A percentile compares a stretch with the other conserved stretches of the same genome.
These are phyloP conservation scores for Chirona hameri DNA, from an alignment of 2,888 invertebrate species.

Conservation along the genomic window DNA sequence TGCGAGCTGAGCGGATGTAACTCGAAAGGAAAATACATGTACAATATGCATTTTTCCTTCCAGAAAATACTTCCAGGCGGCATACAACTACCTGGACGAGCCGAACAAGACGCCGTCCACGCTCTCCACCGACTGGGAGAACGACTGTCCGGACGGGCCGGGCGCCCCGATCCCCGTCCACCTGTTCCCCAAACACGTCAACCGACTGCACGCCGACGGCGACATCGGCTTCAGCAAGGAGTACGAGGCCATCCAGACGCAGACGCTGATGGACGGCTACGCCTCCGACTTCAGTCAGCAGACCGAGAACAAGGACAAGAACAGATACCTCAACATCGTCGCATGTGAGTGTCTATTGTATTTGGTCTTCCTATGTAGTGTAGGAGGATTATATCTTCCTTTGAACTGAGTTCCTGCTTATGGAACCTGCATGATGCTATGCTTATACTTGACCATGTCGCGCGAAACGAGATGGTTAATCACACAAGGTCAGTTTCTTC, in stretches of 20 bases:
- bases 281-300: constrained; percentile 71
- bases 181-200: constrained; percentile 48
- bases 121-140: constrained; percentile 56
- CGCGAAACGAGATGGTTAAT: too few species aligned
- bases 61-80: neutral
- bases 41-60: neutral
- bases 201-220: constrained; percentile 49
- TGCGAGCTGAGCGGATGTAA: too few species aligned
- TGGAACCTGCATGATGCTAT: too few species aligned
- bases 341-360: constrained; percentile 69
- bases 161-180: constrained; percentile 47
- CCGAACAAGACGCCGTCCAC: constrained; percentile 57
- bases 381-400: too few species aligned
- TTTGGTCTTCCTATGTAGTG: too few species aligned
- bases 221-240: constrained; percentile 51
- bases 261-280: constrained; percentile 39
- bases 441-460: too few species aligned
- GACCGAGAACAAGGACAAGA: constrained; percentile 84
- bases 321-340: constrained; percentile 91
- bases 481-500: too few species aligned
- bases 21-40: too few species aligned
- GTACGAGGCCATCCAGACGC: constrained; percentile 46
- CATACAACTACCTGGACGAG: constrained; percentile 66
- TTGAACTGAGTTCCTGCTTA: too few species aligned
- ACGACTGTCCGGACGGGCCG: constrained; percentile 33